Conservation (phyloP, 2,797 vertebrate species). For the Oreortyx pictus region DNA sequence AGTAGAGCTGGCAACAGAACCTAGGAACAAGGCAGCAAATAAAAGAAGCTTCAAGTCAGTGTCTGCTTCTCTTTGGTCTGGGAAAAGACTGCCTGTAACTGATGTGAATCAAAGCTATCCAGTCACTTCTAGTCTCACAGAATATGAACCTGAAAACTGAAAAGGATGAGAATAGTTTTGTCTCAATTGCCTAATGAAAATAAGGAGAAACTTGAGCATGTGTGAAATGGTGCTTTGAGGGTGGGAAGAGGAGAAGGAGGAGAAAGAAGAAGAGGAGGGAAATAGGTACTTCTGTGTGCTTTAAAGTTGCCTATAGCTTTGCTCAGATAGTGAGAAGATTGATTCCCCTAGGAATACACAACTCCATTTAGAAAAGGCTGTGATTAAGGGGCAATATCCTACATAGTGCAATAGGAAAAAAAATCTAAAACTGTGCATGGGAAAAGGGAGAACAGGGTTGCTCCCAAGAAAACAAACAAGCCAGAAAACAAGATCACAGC, state of each 20-base stretch:
- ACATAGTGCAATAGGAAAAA: fast-evolving
- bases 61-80: neutral
- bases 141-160: neutral
- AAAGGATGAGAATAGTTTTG: neutral
- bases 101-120: neutral
- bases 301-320: neutral
- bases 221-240: neutral
- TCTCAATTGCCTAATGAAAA: neutral
- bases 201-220: fast-evolving
- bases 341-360: neutral
- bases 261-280: neutral
- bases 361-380: neutral
- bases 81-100: neutral
- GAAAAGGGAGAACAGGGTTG: neutral
- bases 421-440: neutral
- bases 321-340: neutral
- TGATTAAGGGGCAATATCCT: neutral
- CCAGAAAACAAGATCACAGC: neutral
- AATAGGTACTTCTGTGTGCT: neutral
- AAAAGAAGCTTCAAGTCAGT: neutral
- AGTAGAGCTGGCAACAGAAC: neutral
- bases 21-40: neutral
- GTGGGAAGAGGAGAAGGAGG: neutral
- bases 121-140: neutral
- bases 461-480: neutral